phyloP scores from a whole-genome alignment of 2,113 vertebrate genomes.

The Oriolus oriolus region DNA sequence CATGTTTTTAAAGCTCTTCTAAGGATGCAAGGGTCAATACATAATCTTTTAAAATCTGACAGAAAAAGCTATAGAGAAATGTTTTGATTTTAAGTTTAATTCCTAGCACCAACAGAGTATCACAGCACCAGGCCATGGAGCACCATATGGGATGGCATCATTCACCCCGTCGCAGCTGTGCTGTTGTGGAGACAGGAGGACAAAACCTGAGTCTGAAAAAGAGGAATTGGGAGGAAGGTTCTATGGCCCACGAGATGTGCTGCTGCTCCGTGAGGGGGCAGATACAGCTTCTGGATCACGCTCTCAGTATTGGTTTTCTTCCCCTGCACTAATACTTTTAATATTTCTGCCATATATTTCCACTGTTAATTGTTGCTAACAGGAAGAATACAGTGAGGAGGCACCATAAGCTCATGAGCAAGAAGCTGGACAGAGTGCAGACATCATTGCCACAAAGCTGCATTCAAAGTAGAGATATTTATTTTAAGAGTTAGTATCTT shows the following conservation, averaged over 20 bases:
- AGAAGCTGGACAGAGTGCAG: background rate
- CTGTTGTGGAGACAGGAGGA: background rate
- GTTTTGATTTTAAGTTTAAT: background rate
- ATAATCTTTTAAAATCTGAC: background rate
- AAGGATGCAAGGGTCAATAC: too few relatives aligned
- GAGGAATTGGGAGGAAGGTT: background rate
- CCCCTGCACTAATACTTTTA: background rate
- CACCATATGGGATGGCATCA: background rate
- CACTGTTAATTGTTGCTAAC: background rate
- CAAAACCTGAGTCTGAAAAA: background rate
- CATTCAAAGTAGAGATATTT: background rate
- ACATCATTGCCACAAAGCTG: background rate
- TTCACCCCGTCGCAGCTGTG: background rate
- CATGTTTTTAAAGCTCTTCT: background rate
- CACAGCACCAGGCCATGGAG: accelerated
- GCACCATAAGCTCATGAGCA: background rate
- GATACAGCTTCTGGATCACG: background rate
- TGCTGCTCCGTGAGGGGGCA: background rate
- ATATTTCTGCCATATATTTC: background rate
- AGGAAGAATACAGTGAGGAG: background rate
- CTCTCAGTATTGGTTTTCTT: background rate
- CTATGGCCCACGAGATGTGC: background rate
- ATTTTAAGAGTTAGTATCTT: background rate
- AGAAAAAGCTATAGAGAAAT: background rate
- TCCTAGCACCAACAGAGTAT: too few relatives aligned